These are phyloP conservation scores for Silurus lanzhouensis DNA, from an alignment of 2,797 vertebrate genomes.

Conservation along the genomic window DNA sequence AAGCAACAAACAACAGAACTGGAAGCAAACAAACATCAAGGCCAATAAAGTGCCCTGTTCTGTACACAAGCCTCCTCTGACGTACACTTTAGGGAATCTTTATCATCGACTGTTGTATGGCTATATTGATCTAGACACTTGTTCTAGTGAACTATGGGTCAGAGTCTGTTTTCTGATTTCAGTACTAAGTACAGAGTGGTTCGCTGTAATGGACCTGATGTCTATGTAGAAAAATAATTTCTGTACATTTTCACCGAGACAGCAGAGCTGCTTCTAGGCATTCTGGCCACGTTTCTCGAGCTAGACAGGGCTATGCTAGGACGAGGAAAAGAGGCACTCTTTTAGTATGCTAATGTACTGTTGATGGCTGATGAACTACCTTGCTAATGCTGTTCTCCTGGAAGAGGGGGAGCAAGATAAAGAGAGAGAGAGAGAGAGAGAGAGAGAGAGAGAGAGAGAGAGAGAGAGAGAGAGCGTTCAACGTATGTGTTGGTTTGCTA, in stretches of 20 bases:
- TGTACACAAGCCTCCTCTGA: conserved; percentile 43
- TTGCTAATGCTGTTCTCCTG: conserved; percentile 70
- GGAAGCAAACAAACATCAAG: conserved; percentile 47
- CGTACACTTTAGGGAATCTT: conserved; percentile 8
- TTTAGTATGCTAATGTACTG: conserved; percentile 73
- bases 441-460: conserved; percentile 50
- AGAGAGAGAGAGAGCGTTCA: conserved; percentile 1
- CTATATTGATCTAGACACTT: conserved; percentile 41
- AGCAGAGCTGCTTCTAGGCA: conserved; percentile 37
- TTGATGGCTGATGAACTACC: conserved; percentile 81
- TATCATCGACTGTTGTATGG: conserved; percentile 30
- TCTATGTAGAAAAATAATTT: conserved; percentile 17
- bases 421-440: conserved; percentile 48
- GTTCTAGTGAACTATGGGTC: conserved; percentile 24
- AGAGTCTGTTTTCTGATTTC: conserved; percentile 20
- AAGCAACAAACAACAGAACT: conserved; percentile 14
- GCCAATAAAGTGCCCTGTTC: conserved; percentile 45
- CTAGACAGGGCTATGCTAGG: conserved; percentile 40
- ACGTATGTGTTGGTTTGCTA: conserved; percentile 40
- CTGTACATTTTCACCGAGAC: conserved; percentile 39
- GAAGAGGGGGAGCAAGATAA: conserved; percentile 41
- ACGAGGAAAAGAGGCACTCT: conserved; percentile 52
- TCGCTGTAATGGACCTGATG: background rate
- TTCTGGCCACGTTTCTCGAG: conserved; percentile 60
- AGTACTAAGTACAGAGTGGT: conserved; percentile 2